A percentile compares a stretch with the other conserved stretches of the same genome.
Conservation (phyloP, 2,797 vertebrate genomes). For the Lerista edwardsae region DNA sequence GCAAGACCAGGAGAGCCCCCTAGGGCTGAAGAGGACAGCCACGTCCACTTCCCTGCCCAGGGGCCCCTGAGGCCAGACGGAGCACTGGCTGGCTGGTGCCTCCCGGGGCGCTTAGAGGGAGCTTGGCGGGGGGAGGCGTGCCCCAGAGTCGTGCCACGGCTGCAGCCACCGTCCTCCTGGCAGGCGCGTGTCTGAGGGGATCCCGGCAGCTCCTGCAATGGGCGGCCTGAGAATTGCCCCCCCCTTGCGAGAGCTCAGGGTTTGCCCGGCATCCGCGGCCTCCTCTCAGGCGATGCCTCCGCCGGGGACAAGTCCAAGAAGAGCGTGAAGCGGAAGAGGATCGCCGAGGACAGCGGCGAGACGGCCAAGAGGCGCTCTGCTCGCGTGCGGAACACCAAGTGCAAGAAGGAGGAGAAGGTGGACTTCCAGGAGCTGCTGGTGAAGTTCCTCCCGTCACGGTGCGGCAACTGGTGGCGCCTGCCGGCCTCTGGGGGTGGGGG, state of each 20-base stretch:
- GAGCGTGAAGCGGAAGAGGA: slow-evolving; percentile 89
- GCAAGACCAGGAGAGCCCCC: background rate
- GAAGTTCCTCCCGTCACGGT: slow-evolving; percentile 97
- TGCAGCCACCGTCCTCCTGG: no score
- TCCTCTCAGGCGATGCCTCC: slow-evolving; percentile 80
- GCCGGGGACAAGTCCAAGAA: slow-evolving; percentile 91
- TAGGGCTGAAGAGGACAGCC: background rate
- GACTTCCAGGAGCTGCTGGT: slow-evolving; percentile 96
- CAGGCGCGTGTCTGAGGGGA: no score
- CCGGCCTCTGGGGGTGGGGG: no score
- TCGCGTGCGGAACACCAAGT: slow-evolving; percentile 95
- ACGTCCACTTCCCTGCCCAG: background rate
- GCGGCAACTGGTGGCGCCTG: background rate
- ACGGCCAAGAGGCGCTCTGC: slow-evolving; percentile 95
- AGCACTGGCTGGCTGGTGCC: background rate
- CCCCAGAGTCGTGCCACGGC: no score
- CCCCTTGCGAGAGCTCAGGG: no score
- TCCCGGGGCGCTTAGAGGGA: background rate
- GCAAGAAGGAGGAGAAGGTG: slow-evolving; percentile 98
- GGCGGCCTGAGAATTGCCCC: no score
- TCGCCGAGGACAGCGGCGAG: slow-evolving; percentile 89
- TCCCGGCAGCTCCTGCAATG: no score
- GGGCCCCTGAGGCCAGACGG: no score
- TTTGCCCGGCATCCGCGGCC: background rate
- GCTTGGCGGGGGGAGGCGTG: background rate